Percentiles rank a stretch among this genome's conserved stretches.
Conservation (phyloP, 2,113 vertebrate genomes). For the Tautogolabrus adspersus region DNA sequence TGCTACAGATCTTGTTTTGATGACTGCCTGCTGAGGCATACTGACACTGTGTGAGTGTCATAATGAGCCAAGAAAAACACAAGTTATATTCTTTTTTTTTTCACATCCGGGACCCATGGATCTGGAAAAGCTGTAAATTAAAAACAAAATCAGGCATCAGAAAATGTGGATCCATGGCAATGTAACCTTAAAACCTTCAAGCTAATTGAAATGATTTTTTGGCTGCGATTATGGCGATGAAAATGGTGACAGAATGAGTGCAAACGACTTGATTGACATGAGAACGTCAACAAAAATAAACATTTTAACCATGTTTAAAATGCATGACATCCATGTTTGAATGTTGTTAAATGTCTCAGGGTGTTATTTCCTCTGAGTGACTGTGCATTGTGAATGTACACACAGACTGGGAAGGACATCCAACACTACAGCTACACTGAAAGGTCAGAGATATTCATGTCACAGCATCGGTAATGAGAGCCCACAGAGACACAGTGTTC, state of each 20-base stretch:
- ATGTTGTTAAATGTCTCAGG: background rate
- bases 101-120: slow-evolving; percentile 86
- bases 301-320: background rate
- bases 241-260: slow-evolving; percentile 61
- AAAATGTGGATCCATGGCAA: background rate
- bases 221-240: slow-evolving; percentile 55
- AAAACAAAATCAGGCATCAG: slow-evolving; percentile 31
- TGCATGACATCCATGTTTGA: no score
- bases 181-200: background rate
- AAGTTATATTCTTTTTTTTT: slow-evolving; percentile 42
- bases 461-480: slow-evolving; percentile 63
- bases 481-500: background rate
- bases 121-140: slow-evolving; percentile 83
- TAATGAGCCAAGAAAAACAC: slow-evolving; percentile 42
- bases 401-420: slow-evolving; percentile 59
- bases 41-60: slow-evolving; percentile 23
- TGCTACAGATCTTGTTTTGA: slow-evolving; percentile 41
- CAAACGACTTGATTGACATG: slow-evolving; percentile 34
- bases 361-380: background rate
- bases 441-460: slow-evolving; percentile 74
- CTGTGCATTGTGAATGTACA: slow-evolving; percentile 2
- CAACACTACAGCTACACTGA: slow-evolving; percentile 42
- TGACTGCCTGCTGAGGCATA: slow-evolving; percentile 21
- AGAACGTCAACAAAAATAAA: slow-evolving; percentile 19
- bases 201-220: slow-evolving; percentile 1